phyloP scores from a whole-genome alignment of 2,113 vertebrate species.

The Channa maculata region DNA sequence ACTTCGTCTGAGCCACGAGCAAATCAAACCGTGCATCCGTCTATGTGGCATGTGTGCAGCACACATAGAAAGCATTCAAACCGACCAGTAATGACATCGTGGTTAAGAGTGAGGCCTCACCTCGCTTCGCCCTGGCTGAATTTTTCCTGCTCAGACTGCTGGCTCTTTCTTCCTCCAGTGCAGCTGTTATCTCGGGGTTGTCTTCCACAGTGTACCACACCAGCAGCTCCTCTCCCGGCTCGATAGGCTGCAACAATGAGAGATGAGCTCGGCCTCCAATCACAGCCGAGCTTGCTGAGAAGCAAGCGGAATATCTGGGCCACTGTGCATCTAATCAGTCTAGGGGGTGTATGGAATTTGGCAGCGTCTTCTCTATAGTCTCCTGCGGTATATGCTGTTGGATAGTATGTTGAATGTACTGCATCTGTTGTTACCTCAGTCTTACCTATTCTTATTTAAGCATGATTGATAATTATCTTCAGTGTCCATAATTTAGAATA shows the following conservation, averaged over 20 bases:
- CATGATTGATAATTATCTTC: too few species aligned
- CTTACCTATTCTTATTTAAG: too few species aligned
- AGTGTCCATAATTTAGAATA: too few species aligned
- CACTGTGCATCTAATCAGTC: slow-evolving; percentile 73
- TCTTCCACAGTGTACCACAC: slow-evolving; percentile 98
- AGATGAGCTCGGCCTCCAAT: slow-evolving; percentile 86
- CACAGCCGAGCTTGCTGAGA: slow-evolving; percentile 84
- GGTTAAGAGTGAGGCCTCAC: slow-evolving; percentile 68
- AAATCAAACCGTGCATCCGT: neutral
- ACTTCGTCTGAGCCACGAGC: slow-evolving; percentile 54
- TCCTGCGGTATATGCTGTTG: slow-evolving; percentile 7
- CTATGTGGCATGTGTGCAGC: neutral
- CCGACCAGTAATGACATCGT: neutral
- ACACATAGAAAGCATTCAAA: neutral
- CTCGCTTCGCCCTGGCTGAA: slow-evolving; percentile 85
- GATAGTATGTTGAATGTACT: neutral
- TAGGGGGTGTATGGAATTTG: slow-evolving; percentile 31
- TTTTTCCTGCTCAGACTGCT: slow-evolving; percentile 88
- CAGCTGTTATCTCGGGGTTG: slow-evolving; percentile 97
- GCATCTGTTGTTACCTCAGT: neutral
- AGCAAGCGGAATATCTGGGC: slow-evolving; percentile 65
- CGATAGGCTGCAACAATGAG: slow-evolving; percentile 89
- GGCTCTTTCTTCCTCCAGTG: slow-evolving; percentile 94
- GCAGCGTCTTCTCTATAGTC: slow-evolving; percentile 34
- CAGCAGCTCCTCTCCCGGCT: slow-evolving; percentile 92